These are phyloP conservation scores for Octodonta nipae DNA, from an alignment of 2,888 invertebrate species.

Conservation along the genomic window DNA sequence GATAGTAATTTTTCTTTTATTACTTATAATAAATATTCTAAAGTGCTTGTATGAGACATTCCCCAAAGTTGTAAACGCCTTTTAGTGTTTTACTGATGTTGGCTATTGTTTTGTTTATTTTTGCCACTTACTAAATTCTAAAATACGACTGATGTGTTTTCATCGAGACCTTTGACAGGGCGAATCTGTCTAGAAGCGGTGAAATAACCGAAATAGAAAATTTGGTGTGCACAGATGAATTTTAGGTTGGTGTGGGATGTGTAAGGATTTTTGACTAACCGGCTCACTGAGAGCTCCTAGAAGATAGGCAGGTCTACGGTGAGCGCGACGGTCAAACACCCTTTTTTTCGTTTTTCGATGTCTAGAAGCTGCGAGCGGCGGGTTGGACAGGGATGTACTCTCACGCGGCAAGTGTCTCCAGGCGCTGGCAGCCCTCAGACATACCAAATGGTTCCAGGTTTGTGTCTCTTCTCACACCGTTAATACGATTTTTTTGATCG, in stretches of 20 bases:
- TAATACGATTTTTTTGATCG: too few species aligned
- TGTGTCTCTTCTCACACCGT: slow-evolving; percentile 41
- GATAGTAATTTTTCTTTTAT: too few species aligned
- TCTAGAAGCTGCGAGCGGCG: slow-evolving; percentile 55
- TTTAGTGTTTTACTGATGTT: too few species aligned
- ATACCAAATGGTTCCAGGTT: slow-evolving; percentile 99
- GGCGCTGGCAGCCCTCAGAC: slow-evolving; percentile 98
- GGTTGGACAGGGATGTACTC: slow-evolving; percentile 77
- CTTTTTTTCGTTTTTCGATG: slow-evolving; percentile 49
- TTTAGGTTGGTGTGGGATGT: slow-evolving; percentile 36
- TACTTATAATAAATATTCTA: too few species aligned
- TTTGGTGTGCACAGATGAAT: slow-evolving; percentile 25
- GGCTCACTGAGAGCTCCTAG: slow-evolving; percentile 18
- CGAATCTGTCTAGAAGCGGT: too few species aligned
- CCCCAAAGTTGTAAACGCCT: too few species aligned
- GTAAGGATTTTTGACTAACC: slow-evolving; percentile 62
- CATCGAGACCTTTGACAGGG: too few species aligned
- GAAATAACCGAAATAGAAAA: not conserved
- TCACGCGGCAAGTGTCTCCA: slow-evolving; percentile 99
- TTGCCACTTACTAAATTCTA: too few species aligned
- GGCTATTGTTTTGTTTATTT: too few species aligned
- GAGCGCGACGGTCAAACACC: slow-evolving; percentile 62
- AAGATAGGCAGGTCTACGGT: slow-evolving; percentile 10
- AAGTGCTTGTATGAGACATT: too few species aligned
- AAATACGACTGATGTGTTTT: too few species aligned